Evolutionary conservation across 2,888 invertebrate genomes (phyloP).

Genomic region (Nephrocerus scutellatus): DNA sequence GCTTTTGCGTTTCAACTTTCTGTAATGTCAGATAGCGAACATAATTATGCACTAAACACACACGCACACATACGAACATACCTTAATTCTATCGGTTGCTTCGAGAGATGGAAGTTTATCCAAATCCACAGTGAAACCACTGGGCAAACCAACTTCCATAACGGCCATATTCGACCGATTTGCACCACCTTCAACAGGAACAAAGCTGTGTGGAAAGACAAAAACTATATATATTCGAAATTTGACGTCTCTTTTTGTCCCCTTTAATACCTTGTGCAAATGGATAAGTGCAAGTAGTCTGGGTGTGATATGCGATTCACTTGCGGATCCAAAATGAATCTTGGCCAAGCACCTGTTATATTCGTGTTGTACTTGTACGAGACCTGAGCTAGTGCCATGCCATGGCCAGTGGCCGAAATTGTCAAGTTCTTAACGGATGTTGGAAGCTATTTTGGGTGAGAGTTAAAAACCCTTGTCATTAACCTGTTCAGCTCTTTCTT

Average conservation of each 20-base stretch:
- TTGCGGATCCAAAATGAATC: slow-evolving; percentile 81
- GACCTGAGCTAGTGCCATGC: slow-evolving; percentile 71
- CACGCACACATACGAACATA: slow-evolving; percentile 9
- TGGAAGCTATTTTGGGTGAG: slow-evolving; percentile 32
- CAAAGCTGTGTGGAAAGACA: slow-evolving; percentile 29
- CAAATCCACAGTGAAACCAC: slow-evolving; percentile 81
- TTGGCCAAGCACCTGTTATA: slow-evolving; percentile 81
- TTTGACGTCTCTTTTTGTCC: neutral
- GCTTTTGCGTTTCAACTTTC: slow-evolving; percentile 62
- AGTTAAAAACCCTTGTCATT: neutral
- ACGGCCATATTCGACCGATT: slow-evolving; percentile 74
- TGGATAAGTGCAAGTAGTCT: slow-evolving; percentile 74
- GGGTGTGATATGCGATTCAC: slow-evolving; percentile 78
- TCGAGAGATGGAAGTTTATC: slow-evolving; percentile 65
- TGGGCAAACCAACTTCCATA: slow-evolving; percentile 82
- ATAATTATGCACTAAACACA: neutral
- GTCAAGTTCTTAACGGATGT: slow-evolving; percentile 56
- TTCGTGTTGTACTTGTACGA: slow-evolving; percentile 76
- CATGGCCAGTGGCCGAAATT: slow-evolving; percentile 72
- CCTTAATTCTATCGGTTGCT: slow-evolving; percentile 49
- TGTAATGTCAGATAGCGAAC: slow-evolving; percentile 15
- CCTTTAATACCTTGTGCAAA: slow-evolving; percentile 63
- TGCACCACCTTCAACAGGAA: slow-evolving; percentile 37
- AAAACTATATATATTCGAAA: neutral
- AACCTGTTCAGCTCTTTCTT: too few species aligned